Conservation (phyloP, 2,113 vertebrate genomes). For the Heptranchias perlo region DNA sequence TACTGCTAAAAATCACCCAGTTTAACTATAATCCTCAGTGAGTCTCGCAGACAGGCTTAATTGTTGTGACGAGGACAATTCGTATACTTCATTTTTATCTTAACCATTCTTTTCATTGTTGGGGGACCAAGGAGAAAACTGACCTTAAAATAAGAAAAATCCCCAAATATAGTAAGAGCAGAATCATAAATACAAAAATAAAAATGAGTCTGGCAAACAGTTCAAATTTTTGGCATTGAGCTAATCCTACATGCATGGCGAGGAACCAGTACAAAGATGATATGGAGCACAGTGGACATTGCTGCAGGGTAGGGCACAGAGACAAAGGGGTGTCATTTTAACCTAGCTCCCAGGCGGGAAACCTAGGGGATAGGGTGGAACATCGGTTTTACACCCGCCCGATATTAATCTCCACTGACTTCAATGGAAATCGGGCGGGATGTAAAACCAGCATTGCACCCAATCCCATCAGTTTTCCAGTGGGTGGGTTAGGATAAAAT, state of each 20-base stretch:
- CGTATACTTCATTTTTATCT: not conserved
- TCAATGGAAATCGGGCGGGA: not conserved
- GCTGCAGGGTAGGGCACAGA: not conserved
- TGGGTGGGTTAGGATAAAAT: not conserved
- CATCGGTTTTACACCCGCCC: not conserved
- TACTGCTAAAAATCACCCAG: not conserved
- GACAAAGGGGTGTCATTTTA: not conserved
- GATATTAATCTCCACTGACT: no score
- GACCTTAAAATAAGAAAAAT: conserved; percentile 7
- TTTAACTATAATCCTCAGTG: not conserved
- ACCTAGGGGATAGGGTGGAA: no score
- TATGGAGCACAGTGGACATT: not conserved
- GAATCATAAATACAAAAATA: not conserved
- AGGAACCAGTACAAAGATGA: not conserved
- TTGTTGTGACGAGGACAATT: not conserved
- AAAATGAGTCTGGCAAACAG: not conserved
- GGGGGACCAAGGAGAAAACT: not conserved
- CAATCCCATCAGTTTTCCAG: not conserved
- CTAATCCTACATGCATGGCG: not conserved
- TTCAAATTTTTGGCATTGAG: not conserved
- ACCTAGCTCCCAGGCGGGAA: not conserved
- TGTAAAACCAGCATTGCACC: not conserved
- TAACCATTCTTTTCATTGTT: not conserved
- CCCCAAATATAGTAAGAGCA: not conserved
- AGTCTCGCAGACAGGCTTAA: not conserved